A percentile compares a stretch with the other conserved stretches of the same genome.
phyloP scores from a whole-genome alignment of 2,888 invertebrate genomes.

The Fragum sueziense region DNA sequence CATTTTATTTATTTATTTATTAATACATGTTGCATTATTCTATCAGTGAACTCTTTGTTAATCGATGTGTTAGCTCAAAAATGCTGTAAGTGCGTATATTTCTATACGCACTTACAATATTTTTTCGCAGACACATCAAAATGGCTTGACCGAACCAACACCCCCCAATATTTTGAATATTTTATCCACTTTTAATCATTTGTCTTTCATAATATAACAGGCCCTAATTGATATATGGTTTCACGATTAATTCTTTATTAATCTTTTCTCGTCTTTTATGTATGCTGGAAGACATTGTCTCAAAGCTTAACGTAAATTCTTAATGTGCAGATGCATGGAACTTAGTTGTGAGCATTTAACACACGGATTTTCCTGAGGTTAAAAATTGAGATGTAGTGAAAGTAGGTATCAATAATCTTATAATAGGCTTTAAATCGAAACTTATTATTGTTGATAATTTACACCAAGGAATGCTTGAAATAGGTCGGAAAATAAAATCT shows the following conservation, averaged over 20 bases:
- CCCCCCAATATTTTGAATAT: constrained; percentile 13
- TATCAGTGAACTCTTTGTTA: constrained; percentile 8
- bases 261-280: background rate
- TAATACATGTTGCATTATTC: constrained; percentile 42
- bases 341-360: no score
- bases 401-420: no score
- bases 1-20: constrained; percentile 61
- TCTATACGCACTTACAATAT: no score
- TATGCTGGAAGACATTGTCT: background rate
- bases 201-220: constrained; percentile 8
- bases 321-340: background rate
- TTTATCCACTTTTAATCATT: constrained; percentile 16
- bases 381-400: no score
- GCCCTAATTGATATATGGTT: background rate
- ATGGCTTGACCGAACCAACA: constrained; percentile 1
- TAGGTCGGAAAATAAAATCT: no score
- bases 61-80: no score
- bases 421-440: no score
- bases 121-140: no score
- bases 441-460: no score
- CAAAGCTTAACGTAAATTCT: background rate
- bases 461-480: no score
- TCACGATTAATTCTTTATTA: constrained; percentile 11
- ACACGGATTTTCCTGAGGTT: no score
- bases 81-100: no score